Base-by-base conservation (phyloP, 2,888 invertebrate species). In the Odontocolon sp. region DNA sequence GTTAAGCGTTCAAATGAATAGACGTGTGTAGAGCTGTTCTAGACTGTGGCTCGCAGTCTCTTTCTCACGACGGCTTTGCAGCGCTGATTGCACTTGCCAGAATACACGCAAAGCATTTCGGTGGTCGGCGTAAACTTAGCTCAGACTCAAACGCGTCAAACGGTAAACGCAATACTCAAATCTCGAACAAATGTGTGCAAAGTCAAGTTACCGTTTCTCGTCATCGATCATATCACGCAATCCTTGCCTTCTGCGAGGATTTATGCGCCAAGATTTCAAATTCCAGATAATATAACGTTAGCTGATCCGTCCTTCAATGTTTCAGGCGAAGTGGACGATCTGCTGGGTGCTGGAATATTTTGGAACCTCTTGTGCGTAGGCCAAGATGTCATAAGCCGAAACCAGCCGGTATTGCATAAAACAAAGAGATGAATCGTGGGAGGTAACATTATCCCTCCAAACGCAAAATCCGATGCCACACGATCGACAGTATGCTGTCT, bases 21-120 rank as follows among this genome's bases (percentile, higher is more conserved):
- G n/a, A n/a, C 36, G 63, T 63, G 36, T 42, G 54, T 6, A 68
- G 78, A 68, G 80, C 78, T 47, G 16, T 80, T 33, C 56, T 80
- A 36, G 80, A 75, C 45, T 57, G 26, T 11, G 80, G 79, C n/a
- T 80, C 79, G n/a, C 77, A 79, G 36, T 59, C 71, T 0, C 42
- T 79, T 77, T n/a, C 28, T 52, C 0, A 14, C 50, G 0, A 4
- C 4, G n/a, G 6, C 9, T 5, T 16, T 8, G 36, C 8, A 36
- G 8, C 36, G 36, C n/a, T 9, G n/a, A 36, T 36, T 36, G 36
- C 36, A 36, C 8, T n/a, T 36, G 36, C 36, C 36, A 36, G n/a
- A 8, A 36, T 36, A n/a, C n/a, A 9, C n/a, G 9, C 2, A 36
- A 36, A 36, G n/a, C 36, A n/a, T 36, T n/a, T 36, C 36, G n/a